A percentile compares a stretch with the other conserved stretches of the same genome.
Evolutionary conservation across 2,797 vertebrate species (phyloP).

Genomic region (Amphiprion clarkii): DNA sequence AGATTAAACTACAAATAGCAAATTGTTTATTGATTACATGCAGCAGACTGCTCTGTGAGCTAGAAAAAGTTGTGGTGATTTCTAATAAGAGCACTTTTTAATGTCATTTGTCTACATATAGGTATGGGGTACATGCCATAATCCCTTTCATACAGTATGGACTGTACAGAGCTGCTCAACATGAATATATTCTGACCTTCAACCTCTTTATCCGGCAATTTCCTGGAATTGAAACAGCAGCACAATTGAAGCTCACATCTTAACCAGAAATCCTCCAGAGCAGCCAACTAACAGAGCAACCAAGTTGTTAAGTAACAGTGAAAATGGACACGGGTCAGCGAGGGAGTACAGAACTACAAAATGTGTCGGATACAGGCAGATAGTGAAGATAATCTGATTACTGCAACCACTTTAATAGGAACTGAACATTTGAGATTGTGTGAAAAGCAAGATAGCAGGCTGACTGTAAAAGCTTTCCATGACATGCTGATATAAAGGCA

Average conservation of each 20-base stretch:
- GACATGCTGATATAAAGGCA: slow-evolving; percentile 9
- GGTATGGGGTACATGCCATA: not conserved
- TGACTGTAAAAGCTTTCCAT: not conserved
- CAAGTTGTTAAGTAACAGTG: slow-evolving; percentile 8
- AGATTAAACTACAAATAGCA: not conserved
- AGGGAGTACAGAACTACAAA: not conserved
- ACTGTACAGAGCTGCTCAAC: slow-evolving; percentile 14
- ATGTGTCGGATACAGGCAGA: slow-evolving; percentile 1
- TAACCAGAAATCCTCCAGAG: not conserved
- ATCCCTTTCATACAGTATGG: not conserved
- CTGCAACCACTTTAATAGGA: not conserved
- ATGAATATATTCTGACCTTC: slow-evolving; percentile 31
- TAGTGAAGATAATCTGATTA: slow-evolving; percentile 9
- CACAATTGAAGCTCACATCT: slow-evolving; percentile 28
- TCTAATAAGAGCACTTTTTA: not conserved
- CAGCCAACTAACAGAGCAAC: slow-evolving; percentile 18
- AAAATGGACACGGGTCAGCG: not conserved
- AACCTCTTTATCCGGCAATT: slow-evolving; percentile 27
- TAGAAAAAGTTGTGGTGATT: not conserved
- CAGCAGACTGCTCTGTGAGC: not conserved
- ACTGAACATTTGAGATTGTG: slow-evolving; percentile 9
- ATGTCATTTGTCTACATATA: not conserved
- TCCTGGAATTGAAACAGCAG: slow-evolving; percentile 46
- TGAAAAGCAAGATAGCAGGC: not conserved
- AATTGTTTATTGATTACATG: not conserved